These are phyloP conservation scores for Bucco capensis DNA, from an alignment of 2,113 vertebrate genomes.

Conservation along the genomic window DNA sequence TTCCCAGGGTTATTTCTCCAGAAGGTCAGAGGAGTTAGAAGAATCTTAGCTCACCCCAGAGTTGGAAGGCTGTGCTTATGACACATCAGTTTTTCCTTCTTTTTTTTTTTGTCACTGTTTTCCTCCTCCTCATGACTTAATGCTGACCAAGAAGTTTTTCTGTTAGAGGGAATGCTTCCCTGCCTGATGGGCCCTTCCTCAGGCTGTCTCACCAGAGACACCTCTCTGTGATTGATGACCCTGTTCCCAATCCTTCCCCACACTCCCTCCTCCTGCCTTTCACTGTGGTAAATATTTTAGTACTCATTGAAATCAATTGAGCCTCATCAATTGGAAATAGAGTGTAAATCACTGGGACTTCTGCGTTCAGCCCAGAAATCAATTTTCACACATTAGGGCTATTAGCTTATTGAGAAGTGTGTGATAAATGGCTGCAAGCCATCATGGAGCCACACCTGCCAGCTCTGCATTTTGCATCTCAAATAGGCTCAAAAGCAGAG, in stretches of 20 bases:
- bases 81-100: background rate
- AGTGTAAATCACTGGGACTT: constrained; percentile 82
- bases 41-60: background rate
- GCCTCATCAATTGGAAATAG: constrained; percentile 84
- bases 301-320: constrained; percentile 81
- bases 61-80: background rate
- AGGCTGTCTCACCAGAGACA: constrained; percentile 24
- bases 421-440: constrained; percentile 68
- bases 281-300: constrained; percentile 76
- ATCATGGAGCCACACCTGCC: constrained; percentile 59
- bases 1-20: background rate
- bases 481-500: background rate
- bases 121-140: background rate
- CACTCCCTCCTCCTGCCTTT: background rate
- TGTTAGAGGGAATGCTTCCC: background rate
- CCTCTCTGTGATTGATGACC: background rate
- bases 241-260: background rate
- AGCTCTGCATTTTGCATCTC: constrained; percentile 4
- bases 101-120: background rate
- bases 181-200: background rate
- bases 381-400: constrained; percentile 94
- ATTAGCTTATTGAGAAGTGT: constrained; percentile 85
- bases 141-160: background rate
- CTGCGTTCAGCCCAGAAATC: constrained; percentile 83
- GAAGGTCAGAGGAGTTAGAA: background rate